phyloP scores from a whole-genome alignment of 1,140 invertebrate species.

The Drosophila arizonae region DNA sequence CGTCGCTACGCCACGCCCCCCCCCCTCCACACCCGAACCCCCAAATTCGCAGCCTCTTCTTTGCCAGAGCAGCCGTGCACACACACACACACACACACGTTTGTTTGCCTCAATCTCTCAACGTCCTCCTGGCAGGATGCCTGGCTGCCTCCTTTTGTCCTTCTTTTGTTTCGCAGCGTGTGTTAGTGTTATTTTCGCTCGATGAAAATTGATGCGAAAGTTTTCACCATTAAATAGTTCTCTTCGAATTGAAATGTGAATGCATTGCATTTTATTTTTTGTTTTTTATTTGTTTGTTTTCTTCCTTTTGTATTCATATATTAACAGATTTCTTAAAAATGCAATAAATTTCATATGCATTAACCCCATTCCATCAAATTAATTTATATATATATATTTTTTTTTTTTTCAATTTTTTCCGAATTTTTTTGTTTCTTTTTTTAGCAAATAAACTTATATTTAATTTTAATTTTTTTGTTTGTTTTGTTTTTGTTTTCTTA shows the following conservation, averaged over 20 bases:
- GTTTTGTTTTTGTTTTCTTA: slow-evolving; percentile 7
- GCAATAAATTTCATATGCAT: slow-evolving; percentile 76
- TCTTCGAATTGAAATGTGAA: slow-evolving; percentile 34
- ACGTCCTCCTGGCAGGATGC: slow-evolving; percentile 12
- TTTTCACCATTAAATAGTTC: slow-evolving; percentile 78
- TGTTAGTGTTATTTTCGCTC: slow-evolving; percentile 32
- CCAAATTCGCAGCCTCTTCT: not conserved
- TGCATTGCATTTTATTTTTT: slow-evolving; percentile 13
- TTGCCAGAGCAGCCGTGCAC: not conserved
- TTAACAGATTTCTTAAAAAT: slow-evolving; percentile 81
- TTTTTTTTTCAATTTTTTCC: slow-evolving; percentile 26
- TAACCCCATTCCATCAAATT: slow-evolving; percentile 54
- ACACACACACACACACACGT: slow-evolving; percentile 9
- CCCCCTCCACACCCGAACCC: not conserved
- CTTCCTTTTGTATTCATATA: slow-evolving; percentile 67
- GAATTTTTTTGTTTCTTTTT: slow-evolving; percentile 28
- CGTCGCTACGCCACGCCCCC: slow-evolving; percentile 31
- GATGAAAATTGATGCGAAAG: slow-evolving; percentile 77
- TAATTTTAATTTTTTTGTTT: slow-evolving; percentile 16
- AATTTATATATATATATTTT: slow-evolving; percentile 52
- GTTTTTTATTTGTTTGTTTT: slow-evolving; percentile 45
- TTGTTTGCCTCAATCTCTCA: slow-evolving; percentile 39
- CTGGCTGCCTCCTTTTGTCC: not conserved
- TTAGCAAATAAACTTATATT: slow-evolving; percentile 55
- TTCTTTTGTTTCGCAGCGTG: slow-evolving; percentile 18